phyloP scores from a whole-genome alignment of 1,140 invertebrate species.

The Tetramorium alpestre region DNA sequence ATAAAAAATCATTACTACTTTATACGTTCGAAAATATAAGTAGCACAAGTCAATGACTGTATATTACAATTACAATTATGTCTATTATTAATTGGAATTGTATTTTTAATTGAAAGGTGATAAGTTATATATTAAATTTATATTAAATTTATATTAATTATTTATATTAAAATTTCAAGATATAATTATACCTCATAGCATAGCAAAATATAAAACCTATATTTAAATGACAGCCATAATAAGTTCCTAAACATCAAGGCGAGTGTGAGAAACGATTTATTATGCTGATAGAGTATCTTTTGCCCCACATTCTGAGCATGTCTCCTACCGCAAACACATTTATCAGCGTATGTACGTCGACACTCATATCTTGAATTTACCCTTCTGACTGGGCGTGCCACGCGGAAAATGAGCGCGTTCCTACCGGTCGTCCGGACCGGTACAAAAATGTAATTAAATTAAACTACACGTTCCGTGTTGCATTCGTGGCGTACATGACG shows the following conservation, averaged over 20 bases:
- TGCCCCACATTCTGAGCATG: conserved; percentile 19
- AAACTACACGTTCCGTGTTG: conserved; percentile 8
- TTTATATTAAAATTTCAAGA: not conserved
- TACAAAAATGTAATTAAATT: conserved; percentile 54
- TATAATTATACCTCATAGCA: not conserved
- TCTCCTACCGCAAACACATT: conserved; percentile 46
- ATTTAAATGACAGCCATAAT: conserved; percentile 1
- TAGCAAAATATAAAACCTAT: not conserved
- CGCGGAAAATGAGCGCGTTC: conserved; percentile 45
- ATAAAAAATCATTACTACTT: not conserved
- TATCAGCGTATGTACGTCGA: conserved; percentile 42
- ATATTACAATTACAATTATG: not conserved
- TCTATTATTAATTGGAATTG: too few species aligned
- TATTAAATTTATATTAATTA: too few species aligned
- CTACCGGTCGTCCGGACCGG: not conserved
- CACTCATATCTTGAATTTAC: conserved; percentile 56
- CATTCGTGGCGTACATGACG: not conserved
- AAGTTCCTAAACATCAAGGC: not conserved
- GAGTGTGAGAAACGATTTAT: conserved; percentile 34
- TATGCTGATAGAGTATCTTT: conserved; percentile 29
- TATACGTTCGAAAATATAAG: not conserved
- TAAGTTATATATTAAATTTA: not conserved
- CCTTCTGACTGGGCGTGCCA: not conserved
- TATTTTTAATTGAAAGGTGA: not conserved
- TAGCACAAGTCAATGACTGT: not conserved